Evolutionary conservation across 2,797 vertebrate genomes (phyloP).

Genomic region (Threskiornis aethiopicus): DNA sequence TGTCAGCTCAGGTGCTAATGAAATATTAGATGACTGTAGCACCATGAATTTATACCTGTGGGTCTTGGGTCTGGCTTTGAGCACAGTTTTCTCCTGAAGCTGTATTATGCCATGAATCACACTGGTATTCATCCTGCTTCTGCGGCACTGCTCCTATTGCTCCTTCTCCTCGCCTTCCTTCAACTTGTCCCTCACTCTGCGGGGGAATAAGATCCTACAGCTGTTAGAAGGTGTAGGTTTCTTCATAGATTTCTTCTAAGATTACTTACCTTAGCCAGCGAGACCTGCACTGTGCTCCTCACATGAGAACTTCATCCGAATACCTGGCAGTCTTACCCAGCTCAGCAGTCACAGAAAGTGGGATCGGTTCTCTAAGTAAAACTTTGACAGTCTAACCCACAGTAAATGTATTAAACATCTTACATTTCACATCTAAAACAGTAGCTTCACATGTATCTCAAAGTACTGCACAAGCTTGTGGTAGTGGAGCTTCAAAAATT

Average conservation of each 20-base stretch:
- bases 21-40: background rate
- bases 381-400: background rate
- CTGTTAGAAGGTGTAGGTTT: background rate
- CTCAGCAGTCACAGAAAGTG: background rate
- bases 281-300: background rate
- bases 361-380: rapidly evolving
- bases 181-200: background rate
- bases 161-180: background rate
- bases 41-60: background rate
- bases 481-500: background rate
- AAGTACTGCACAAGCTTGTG: background rate
- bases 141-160: background rate
- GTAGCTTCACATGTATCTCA: background rate
- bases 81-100: background rate
- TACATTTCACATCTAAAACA: background rate
- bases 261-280: background rate
- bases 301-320: background rate
- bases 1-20: background rate
- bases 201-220: background rate
- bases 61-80: background rate
- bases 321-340: background rate
- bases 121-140: rapidly evolving
- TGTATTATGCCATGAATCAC: background rate
- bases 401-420: background rate
- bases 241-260: background rate